These are phyloP conservation scores for Anhinga anhinga DNA, from an alignment of 2,113 vertebrate species.

Conservation along the genomic window DNA sequence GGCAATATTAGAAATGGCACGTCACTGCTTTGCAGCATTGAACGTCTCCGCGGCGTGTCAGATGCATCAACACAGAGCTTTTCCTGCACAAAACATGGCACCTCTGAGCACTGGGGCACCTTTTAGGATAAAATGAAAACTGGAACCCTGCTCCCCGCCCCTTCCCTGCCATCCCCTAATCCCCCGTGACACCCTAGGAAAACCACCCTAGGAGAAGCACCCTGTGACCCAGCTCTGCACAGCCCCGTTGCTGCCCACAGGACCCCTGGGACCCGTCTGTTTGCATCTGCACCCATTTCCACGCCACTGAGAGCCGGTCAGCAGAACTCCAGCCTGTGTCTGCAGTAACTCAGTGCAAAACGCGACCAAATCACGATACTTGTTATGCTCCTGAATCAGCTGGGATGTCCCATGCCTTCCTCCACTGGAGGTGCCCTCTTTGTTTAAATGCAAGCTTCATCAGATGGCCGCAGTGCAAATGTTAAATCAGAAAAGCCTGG, in stretches of 20 bases:
- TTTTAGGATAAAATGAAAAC: neutral
- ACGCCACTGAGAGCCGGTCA: neutral
- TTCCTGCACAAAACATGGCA: neutral
- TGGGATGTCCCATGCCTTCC: neutral
- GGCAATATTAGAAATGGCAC: neutral
- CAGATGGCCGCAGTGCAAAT: neutral
- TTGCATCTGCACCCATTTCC: neutral
- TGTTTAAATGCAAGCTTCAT: neutral
- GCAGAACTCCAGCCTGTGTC: neutral
- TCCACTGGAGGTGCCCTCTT: neutral
- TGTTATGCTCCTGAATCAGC: neutral
- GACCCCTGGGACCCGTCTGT: neutral
- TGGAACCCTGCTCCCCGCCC: neutral
- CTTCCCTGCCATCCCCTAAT: neutral
- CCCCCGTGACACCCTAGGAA: neutral
- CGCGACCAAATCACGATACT: fast-evolving
- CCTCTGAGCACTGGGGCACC: neutral
- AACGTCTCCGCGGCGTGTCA: neutral
- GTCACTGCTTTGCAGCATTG: neutral
- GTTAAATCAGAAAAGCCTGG: neutral
- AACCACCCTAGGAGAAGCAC: neutral
- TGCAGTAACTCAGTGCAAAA: neutral
- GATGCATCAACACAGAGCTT: neutral
- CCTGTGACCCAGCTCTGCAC: neutral
- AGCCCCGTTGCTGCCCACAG: neutral